phyloP scores from a whole-genome alignment of 2,113 vertebrate species.

The Lota lota region DNA sequence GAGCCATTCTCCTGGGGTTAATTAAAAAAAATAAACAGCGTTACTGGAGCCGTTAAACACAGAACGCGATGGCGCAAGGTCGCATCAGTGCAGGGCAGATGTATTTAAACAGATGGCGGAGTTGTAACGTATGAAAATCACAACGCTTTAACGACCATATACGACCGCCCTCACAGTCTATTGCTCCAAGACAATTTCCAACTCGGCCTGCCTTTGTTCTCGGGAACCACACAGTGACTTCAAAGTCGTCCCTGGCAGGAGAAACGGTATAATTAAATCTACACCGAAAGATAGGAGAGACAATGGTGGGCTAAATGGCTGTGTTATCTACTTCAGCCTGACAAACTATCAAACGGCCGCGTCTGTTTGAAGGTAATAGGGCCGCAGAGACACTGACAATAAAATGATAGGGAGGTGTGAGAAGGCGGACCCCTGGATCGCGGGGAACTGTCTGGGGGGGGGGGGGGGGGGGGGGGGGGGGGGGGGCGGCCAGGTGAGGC shows the following conservation, averaged over 20 bases:
- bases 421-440: conserved; percentile 32
- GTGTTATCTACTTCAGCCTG: conserved; percentile 55
- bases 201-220: too few relatives aligned
- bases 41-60: too few relatives aligned
- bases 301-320: conserved; percentile 55
- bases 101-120: too few relatives aligned
- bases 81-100: too few relatives aligned
- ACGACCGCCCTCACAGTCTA: too few relatives aligned
- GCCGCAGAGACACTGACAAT: conserved; percentile 50
- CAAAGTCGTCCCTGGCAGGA: conserved; percentile 43
- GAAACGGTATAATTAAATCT: conserved; percentile 64
- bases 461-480: conserved; percentile 26
- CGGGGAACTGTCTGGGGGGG: conserved; percentile 19
- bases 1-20: too few relatives aligned
- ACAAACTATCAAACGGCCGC: conserved; percentile 54
- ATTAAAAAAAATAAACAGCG: too few relatives aligned
- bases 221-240: conserved; percentile 24
- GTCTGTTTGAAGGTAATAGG: conserved; percentile 55
- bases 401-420: conserved; percentile 56
- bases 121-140: too few relatives aligned
- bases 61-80: too few relatives aligned
- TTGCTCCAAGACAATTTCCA: too few relatives aligned
- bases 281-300: conserved; percentile 50
- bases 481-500: conserved; percentile 1
- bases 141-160: too few relatives aligned